Percentiles rank a stretch among this genome's conserved stretches.
phyloP scores from a whole-genome alignment of 2,113 vertebrate genomes.

The Datnioides undecimradiatus region DNA sequence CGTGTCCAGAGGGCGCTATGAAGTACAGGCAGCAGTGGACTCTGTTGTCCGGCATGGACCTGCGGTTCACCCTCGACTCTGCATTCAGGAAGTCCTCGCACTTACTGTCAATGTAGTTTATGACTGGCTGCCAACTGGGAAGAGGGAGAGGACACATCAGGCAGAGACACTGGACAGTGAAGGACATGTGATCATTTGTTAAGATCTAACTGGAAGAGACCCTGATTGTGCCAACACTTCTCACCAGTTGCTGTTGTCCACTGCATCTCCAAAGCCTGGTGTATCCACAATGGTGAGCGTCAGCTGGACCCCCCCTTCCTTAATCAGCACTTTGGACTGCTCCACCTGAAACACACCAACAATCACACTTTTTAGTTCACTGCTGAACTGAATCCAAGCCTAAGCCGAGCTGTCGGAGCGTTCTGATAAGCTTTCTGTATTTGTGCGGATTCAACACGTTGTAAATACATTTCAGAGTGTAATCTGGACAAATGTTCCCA shows the following conservation, averaged over 20 bases:
- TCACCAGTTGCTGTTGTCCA: conserved; percentile 88
- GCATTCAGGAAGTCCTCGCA: conserved; percentile 86
- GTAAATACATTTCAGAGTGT: not conserved
- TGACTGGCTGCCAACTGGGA: conserved; percentile 84
- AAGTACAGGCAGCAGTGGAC: conserved; percentile 87
- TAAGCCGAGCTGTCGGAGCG: not conserved
- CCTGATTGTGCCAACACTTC: not conserved
- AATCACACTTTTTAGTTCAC: not conserved
- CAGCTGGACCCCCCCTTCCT: conserved; percentile 87
- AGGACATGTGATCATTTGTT: not conserved
- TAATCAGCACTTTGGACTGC: conserved; percentile 86
- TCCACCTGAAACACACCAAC: conserved; percentile 80
- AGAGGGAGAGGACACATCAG: not conserved
- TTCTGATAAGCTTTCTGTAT: not conserved
- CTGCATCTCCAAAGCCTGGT: conserved; percentile 86
- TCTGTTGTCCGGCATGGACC: conserved; percentile 84
- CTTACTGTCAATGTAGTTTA: conserved; percentile 85
- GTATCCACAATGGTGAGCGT: conserved; percentile 88
- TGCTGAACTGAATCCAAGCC: not conserved
- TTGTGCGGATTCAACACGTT: not conserved
- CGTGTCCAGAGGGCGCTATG: conserved; percentile 84
- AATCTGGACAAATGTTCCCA: conserved; percentile 1
- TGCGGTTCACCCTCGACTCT: conserved; percentile 83
- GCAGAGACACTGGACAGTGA: not conserved
- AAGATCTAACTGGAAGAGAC: not conserved